phyloP scores from a whole-genome alignment of 2,113 vertebrate species.

The Alligator mississippiensis region DNA sequence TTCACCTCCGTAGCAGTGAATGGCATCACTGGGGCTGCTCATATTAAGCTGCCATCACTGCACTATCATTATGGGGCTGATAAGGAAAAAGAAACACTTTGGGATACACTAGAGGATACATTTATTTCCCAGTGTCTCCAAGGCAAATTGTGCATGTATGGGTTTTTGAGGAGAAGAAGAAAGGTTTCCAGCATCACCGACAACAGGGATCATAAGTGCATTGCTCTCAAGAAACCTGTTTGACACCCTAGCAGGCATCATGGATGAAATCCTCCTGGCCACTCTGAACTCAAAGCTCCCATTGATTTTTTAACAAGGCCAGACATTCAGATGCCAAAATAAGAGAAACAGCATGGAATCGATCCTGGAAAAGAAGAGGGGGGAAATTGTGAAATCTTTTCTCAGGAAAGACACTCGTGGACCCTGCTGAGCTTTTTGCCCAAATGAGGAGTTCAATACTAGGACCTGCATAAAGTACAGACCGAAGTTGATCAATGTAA shows the following conservation, averaged over 20 bases:
- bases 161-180: neutral
- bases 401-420: neutral
- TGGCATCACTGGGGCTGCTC: conserved; percentile 55
- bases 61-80: conserved; percentile 55
- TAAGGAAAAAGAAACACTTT: conserved; percentile 24
- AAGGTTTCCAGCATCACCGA: too few species aligned
- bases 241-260: too few species aligned
- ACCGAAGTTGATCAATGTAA: rapidly evolving
- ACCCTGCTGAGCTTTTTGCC: neutral
- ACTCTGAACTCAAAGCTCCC: neutral
- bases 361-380: neutral
- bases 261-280: too few species aligned
- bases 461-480: neutral
- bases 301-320: neutral
- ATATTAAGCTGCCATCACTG: conserved; percentile 61
- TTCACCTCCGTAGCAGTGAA: conserved; percentile 64
- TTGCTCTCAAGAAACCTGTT: too few species aligned
- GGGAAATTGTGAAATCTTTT: neutral
- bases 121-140: neutral
- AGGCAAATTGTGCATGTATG: neutral
- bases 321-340: neutral
- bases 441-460: too few species aligned
- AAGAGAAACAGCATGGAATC: neutral
- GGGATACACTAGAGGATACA: neutral
- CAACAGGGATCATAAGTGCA: too few species aligned